A percentile compares a stretch with the other conserved stretches of the same genome.
These are phyloP conservation scores for Ctenopoma multispine DNA, from an alignment of 2,797 vertebrate species.

Conservation along the genomic window DNA sequence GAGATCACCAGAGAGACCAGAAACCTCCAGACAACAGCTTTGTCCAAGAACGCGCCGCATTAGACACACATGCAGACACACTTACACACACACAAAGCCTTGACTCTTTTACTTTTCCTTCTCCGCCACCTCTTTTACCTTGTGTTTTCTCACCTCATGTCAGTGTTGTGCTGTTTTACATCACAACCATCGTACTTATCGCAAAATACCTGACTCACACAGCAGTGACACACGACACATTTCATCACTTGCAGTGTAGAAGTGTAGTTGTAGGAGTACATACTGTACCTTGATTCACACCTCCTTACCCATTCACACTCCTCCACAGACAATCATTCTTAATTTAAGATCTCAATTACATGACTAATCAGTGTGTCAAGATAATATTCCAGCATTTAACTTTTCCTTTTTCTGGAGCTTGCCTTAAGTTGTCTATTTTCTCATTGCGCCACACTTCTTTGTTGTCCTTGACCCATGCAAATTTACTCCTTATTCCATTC, in stretches of 20 bases:
- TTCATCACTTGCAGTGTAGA: neutral
- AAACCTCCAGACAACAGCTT: conserved; percentile 82
- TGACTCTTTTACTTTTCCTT: conserved; percentile 12
- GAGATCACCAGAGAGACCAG: conserved; percentile 84
- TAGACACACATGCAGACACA: conserved; percentile 32
- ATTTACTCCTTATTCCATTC: conserved; percentile 10
- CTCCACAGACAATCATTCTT: neutral
- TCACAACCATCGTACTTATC: neutral
- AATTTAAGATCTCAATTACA: conserved; percentile 24
- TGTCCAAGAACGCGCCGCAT: conserved; percentile 78
- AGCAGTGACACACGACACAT: neutral
- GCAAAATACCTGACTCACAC: neutral
- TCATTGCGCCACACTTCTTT: conserved; percentile 4
- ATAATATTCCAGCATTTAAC: conserved; percentile 39
- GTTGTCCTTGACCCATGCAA: neutral
- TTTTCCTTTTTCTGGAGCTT: conserved; percentile 31
- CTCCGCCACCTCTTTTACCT: conserved; percentile 7
- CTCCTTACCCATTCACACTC: conserved; percentile 3
- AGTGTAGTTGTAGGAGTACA: neutral
- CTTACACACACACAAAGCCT: conserved; percentile 32
- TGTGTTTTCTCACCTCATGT: conserved; percentile 17
- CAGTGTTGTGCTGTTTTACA: neutral
- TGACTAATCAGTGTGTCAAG: conserved; percentile 49
- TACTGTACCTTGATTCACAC: conserved; percentile 1
- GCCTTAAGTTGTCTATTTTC: conserved; percentile 1